These are phyloP conservation scores for Drosophila melanogaster DNA, from an alignment of 1,140 invertebrate genomes.

Conservation along the genomic window DNA sequence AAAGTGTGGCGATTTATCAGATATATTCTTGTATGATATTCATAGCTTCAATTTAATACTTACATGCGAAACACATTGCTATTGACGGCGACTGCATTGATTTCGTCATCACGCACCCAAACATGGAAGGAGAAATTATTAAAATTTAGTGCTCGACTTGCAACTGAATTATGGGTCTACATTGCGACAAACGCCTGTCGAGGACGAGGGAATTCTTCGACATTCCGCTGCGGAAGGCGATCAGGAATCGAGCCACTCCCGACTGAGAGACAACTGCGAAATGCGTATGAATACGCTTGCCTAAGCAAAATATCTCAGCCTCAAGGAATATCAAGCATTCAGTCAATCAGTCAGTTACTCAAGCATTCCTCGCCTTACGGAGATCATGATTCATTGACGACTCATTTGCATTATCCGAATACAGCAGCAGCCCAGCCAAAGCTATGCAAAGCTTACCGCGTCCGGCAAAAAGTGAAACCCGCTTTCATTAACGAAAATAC, in stretches of 20 bases:
- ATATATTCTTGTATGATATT: neutral
- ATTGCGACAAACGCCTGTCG: slow-evolving; percentile 37
- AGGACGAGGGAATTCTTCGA: slow-evolving; percentile 23
- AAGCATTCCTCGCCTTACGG: slow-evolving; percentile 15
- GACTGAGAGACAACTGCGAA: slow-evolving; percentile 16
- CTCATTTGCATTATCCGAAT: slow-evolving; percentile 52
- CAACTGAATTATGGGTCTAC: slow-evolving; percentile 3
- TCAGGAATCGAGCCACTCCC: slow-evolving; percentile 30
- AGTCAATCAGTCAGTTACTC: slow-evolving; percentile 3
- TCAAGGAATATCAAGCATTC: slow-evolving; percentile 6
- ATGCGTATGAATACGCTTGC: slow-evolving; percentile 20
- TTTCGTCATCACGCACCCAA: neutral
- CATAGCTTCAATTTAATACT: slow-evolving; percentile 36
- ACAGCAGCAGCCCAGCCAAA: slow-evolving; percentile 5
- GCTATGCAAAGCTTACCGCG: slow-evolving; percentile 18
- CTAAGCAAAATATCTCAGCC: slow-evolving; percentile 1
- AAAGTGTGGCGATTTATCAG: neutral
- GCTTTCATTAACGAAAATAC: slow-evolving; percentile 64
- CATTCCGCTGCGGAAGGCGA: slow-evolving; percentile 3
- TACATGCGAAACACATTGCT: slow-evolving; percentile 74
- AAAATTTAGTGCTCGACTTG: slow-evolving; percentile 9
- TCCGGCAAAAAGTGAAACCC: slow-evolving; percentile 51
- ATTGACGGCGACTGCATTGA: slow-evolving; percentile 51
- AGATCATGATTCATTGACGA: slow-evolving; percentile 39
- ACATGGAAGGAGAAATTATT: slow-evolving; percentile 28